Evolutionary conservation across 2,113 vertebrate genomes (phyloP), one percentile per base, ranked within the genome.

Genomic region (Puntigrus tetrazona): DNA sequence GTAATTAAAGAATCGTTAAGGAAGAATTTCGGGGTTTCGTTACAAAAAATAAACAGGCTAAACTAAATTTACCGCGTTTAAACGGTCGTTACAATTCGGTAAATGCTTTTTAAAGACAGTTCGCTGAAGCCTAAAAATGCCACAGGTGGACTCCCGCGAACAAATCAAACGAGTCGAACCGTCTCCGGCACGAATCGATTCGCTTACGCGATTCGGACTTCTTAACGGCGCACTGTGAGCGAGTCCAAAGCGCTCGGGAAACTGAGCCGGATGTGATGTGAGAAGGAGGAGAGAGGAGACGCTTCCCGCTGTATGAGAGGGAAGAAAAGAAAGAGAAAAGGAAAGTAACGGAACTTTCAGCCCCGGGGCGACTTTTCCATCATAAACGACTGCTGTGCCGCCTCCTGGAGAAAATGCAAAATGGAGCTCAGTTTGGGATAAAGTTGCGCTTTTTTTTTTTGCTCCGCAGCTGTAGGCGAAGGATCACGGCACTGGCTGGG

Each of bases 211-310:
- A 91, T 82, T 91, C 87, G 81, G 85, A 84, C 88, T 78, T 90
- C 86, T 75, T 85, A 86, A 25, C 65, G 20, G 45, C 8, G 59
- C 59, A 83, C 85, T 88, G 90, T 80, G 87, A 78, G 70, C 34
- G 84, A 55, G 89, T 81, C 88, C 86, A 90, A 90, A 88, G 90
- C 89, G 90, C 89, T 87, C 89, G 85, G 86, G 85, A 85, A 89
- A 94, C 69, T 93, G 91, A 94, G 92, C 94, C 94, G 94, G 94
- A 95, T 94, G 93, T 94, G 92, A 93, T 92, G 92, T 89, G 86
- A 90, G 87, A 57, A 91, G 87, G 86, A 92, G 88, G 91, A 89
- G 89, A 90, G 84, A 85, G 88, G 86, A 86, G 8, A 57, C 89
- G 87, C 91, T 91, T 92, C 93, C 91, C 91, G 90, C 91, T 89